Percentiles rank a stretch among this genome's conserved stretches.
phyloP scores from a whole-genome alignment of 2,797 vertebrate species.

The Enteromius thamalakanensis region DNA sequence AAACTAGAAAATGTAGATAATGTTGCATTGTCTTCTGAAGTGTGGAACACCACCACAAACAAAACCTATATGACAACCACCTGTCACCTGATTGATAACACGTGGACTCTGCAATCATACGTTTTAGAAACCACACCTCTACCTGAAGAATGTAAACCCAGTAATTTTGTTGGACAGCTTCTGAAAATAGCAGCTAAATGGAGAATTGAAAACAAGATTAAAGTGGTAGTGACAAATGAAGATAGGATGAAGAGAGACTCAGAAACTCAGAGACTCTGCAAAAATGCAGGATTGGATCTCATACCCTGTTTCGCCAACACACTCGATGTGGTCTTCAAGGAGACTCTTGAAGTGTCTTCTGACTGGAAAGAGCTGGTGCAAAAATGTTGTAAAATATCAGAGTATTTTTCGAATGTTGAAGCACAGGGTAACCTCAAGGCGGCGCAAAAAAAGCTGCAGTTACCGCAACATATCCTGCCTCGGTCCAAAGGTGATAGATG shows the following conservation, averaged over 20 bases:
- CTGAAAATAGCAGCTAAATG: constrained; percentile 14
- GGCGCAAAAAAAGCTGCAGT: not conserved
- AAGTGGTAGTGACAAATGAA: constrained; percentile 20
- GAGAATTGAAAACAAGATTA: constrained; percentile 38
- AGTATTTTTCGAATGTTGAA: constrained; percentile 30
- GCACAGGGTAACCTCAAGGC: not conserved
- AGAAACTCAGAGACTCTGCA: no score
- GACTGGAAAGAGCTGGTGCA: not conserved
- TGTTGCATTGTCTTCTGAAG: constrained; percentile 43
- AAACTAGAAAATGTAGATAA: not conserved
- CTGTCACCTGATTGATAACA: constrained; percentile 29
- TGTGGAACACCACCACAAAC: constrained; percentile 24
- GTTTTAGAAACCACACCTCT: constrained; percentile 37
- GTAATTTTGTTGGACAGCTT: constrained; percentile 14
- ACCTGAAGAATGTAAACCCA: not conserved
- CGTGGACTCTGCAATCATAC: constrained; percentile 25
- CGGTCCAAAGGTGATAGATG: constrained; percentile 10
- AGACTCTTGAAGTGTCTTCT: not conserved
- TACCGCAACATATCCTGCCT: not conserved
- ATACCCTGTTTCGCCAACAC: constrained; percentile 49
- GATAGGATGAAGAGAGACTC: not conserved
- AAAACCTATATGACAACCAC: constrained; percentile 36
- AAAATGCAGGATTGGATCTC: constrained; percentile 28
- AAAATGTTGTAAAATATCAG: not conserved
- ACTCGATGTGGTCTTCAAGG: constrained; percentile 29